Conservation (phyloP, 1,140 invertebrate genomes). For the Drosophila quadrilineata region DNA sequence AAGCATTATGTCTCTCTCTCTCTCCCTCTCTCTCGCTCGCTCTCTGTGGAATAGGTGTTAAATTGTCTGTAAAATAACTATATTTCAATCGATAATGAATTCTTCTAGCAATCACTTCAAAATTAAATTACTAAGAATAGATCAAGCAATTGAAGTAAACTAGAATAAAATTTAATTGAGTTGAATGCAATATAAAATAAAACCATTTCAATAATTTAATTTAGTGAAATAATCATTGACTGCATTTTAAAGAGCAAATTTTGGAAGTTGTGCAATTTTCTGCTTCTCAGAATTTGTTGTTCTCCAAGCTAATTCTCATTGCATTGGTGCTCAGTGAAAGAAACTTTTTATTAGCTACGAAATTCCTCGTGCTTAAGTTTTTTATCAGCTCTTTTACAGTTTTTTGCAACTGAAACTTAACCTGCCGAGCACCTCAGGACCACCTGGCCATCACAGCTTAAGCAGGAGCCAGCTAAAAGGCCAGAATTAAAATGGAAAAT, state of each 20-base stretch:
- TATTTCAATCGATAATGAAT: too few species aligned
- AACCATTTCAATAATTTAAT: too few species aligned
- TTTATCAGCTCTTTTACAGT: conserved; percentile 67
- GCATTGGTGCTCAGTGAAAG: conserved; percentile 1
- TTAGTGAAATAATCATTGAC: too few species aligned
- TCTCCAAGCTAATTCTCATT: conserved; percentile 42
- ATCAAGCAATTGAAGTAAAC: too few species aligned
- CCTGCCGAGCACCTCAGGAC: conserved; percentile 31
- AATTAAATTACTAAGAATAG: too few species aligned
- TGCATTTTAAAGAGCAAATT: background rate
- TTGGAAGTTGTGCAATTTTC: background rate
- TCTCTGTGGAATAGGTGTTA: too few species aligned
- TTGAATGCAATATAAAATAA: too few species aligned
- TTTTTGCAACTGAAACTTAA: conserved; percentile 41
- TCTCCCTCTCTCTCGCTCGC: background rate
- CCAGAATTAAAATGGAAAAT: conserved; percentile 49
- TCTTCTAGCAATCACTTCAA: too few species aligned
- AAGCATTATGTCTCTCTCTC: too few species aligned
- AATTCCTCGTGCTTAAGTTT: conserved; percentile 46
- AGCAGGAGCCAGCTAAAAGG: conserved; percentile 21
- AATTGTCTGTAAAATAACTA: too few species aligned
- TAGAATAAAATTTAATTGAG: too few species aligned
- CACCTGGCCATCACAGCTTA: conserved; percentile 31
- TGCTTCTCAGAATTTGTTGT: background rate
- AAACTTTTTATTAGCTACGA: conserved; percentile 60